Percentiles rank a stretch among this genome's conserved stretches.
These are phyloP conservation scores for Leguminivora glycinivorella DNA, from an alignment of 1,140 invertebrate species.

Conservation along the genomic window DNA sequence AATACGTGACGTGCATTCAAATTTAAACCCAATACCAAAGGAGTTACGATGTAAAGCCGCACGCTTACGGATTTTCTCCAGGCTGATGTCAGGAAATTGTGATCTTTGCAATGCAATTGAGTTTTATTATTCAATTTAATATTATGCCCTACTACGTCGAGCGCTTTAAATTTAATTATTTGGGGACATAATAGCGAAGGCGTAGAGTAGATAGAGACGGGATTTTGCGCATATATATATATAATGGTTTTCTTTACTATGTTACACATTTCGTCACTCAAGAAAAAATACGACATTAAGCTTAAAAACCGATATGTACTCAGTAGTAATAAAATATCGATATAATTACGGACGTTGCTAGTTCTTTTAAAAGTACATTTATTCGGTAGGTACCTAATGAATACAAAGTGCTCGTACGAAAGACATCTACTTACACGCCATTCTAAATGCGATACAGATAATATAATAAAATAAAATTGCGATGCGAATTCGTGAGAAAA, in stretches of 20 bases:
- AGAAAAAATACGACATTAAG: background rate
- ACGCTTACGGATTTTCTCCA: constrained; percentile 35
- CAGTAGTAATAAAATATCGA: background rate
- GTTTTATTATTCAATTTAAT: constrained; percentile 54
- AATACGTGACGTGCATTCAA: background rate
- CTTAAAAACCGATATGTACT: background rate
- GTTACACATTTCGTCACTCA: background rate
- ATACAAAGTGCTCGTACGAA: constrained; percentile 48
- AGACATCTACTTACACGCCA: constrained; percentile 53
- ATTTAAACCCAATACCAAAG: constrained; percentile 12
- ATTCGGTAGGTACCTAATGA: constrained; percentile 32
- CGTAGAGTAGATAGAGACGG: constrained; percentile 45
- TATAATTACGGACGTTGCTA: background rate
- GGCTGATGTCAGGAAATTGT: constrained; percentile 55
- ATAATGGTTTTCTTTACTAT: background rate
- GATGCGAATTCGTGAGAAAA: constrained; percentile 78
- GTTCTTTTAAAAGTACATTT: background rate
- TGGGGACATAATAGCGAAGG: constrained; percentile 65
- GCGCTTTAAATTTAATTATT: constrained; percentile 76
- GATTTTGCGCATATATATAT: constrained; percentile 27
- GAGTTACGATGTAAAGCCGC: constrained; percentile 12
- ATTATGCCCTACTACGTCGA: constrained; percentile 68
- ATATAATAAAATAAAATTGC: constrained; percentile 79
- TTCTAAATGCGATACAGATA: constrained; percentile 76
- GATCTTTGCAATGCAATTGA: constrained; percentile 73